Conservation (phyloP, 2,797 vertebrate genomes). For the Astyanax mexicanus region DNA sequence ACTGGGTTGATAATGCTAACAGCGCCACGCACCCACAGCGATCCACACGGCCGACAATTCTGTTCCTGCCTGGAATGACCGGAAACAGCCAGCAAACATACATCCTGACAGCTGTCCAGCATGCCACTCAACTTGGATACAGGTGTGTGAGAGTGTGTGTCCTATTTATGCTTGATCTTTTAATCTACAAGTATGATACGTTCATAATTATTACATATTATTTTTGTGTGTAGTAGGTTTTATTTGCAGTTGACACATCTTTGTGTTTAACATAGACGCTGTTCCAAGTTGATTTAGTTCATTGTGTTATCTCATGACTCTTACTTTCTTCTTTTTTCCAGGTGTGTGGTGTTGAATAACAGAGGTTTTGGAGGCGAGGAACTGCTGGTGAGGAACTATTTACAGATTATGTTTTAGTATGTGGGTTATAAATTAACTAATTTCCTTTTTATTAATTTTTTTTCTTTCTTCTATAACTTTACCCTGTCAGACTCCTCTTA, state of each 20-base stretch:
- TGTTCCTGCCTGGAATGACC: constrained; percentile 85
- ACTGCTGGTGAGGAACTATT: constrained; percentile 75
- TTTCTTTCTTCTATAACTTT: not conserved
- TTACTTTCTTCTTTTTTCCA: constrained; percentile 53
- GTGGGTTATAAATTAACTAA: not conserved
- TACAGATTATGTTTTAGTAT: not conserved
- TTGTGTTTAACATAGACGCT: no score
- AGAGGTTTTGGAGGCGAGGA: constrained; percentile 82
- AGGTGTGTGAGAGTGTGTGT: constrained; percentile 67
- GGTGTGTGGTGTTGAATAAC: constrained; percentile 87
- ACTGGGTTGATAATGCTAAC: constrained; percentile 78
- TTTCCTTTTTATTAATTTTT: constrained; percentile 21
- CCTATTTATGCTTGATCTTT: not conserved
- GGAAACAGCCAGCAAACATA: constrained; percentile 83
- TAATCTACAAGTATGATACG: no score
- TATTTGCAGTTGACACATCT: no score
- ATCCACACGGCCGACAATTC: constrained; percentile 76
- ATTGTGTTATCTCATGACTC: no score
- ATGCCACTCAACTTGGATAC: constrained; percentile 77
- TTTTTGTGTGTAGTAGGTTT: no score
- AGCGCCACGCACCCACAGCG: constrained; percentile 67
- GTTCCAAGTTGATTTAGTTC: no score
- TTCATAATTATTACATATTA: no score
- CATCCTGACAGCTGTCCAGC: constrained; percentile 77
- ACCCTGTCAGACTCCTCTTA: constrained; percentile 78